phyloP scores from a whole-genome alignment of 2,888 invertebrate genomes.

The Gerosis bhagava region DNA sequence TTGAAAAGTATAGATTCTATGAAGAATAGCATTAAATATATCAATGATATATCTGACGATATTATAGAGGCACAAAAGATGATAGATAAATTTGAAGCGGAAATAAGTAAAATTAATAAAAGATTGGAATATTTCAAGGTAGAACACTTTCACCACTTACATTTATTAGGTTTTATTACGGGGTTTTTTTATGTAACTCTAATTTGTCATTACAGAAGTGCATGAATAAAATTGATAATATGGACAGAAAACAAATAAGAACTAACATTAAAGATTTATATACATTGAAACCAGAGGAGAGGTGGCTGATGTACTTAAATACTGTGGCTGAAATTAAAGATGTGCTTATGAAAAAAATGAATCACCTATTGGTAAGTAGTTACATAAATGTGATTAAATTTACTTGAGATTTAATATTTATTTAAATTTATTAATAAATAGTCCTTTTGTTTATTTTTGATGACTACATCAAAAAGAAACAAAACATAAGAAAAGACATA shows the following conservation, averaged over 20 bases:
- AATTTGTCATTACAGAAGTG: constrained; percentile 58
- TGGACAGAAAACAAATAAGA: no score
- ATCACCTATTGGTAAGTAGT: constrained; percentile 56
- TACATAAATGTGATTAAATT: no score
- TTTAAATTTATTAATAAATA: no score
- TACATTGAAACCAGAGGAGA: constrained; percentile 45
- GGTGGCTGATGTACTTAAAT: constrained; percentile 60
- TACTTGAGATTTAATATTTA: no score
- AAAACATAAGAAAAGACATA: no score
- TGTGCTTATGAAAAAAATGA: constrained; percentile 52
- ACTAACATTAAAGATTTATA: constrained; percentile 41
- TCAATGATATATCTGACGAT: constrained; percentile 54
- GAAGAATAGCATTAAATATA: constrained; percentile 55
- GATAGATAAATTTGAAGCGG: constrained; percentile 48
- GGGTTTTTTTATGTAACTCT: background rate
- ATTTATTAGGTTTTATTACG: background rate
- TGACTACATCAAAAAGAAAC: no score
- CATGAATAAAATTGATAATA: no score
- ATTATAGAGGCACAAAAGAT: constrained; percentile 48
- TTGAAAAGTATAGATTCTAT: constrained; percentile 61
- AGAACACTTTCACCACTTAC: constrained; percentile 14
- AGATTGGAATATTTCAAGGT: constrained; percentile 65
- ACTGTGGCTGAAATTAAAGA: constrained; percentile 47
- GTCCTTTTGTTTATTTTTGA: no score
- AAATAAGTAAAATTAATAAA: constrained; percentile 49